Evolutionary conservation across 2,113 vertebrate genomes (phyloP).

Genomic region (Typhlomys cinereus): DNA sequence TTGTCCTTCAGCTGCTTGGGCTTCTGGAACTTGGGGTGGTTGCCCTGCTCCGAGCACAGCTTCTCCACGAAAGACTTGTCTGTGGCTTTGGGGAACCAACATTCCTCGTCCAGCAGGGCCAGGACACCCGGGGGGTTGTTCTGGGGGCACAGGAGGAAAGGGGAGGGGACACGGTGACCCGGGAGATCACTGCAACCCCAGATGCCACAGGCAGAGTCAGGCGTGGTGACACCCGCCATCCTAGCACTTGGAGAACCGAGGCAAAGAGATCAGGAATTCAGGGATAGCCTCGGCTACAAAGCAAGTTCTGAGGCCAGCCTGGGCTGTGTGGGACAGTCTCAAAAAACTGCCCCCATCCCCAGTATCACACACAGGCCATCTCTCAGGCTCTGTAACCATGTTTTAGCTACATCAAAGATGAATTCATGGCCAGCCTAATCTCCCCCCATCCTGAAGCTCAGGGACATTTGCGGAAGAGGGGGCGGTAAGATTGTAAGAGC

Average conservation of each 20-base stretch:
- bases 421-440: fast-evolving
- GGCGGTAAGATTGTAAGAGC: too few species aligned
- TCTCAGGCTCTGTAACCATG: background rate
- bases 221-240: background rate
- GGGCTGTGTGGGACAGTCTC: background rate
- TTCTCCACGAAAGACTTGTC: slow-evolving; percentile 98
- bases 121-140: slow-evolving; percentile 97
- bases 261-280: background rate
- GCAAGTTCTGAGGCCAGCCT: background rate
- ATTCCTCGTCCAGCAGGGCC: slow-evolving; percentile 97
- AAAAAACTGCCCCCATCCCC: background rate
- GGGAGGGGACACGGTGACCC: background rate
- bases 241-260: background rate
- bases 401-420: background rate
- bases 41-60: slow-evolving; percentile 92
- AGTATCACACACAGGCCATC: fast-evolving
- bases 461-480: too few species aligned
- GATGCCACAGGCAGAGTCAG: background rate
- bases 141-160: slow-evolving; percentile 78
- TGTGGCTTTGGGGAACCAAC: slow-evolving; percentile 99
- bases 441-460: too few species aligned
- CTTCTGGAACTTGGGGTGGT: slow-evolving; percentile 96
- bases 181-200: background rate
- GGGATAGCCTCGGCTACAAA: background rate
- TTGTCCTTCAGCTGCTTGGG: slow-evolving; percentile 98